Evolutionary conservation across 2,797 vertebrate species (phyloP).

Genomic region (Platalea minor): DNA sequence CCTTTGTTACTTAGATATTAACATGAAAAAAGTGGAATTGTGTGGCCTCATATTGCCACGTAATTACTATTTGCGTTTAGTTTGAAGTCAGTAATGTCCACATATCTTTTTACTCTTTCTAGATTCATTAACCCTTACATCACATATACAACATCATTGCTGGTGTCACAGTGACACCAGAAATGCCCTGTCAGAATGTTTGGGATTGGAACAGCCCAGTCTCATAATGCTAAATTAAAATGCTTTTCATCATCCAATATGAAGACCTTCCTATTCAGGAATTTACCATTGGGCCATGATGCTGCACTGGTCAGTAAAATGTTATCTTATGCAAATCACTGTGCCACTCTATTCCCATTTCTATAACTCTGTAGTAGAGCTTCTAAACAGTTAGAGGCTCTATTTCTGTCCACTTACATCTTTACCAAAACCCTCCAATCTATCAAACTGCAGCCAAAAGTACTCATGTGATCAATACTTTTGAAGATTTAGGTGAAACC

Average conservation of each 20-base stretch:
- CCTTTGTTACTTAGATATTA: not conserved
- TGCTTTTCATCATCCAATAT: not conserved
- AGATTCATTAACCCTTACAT: not conserved
- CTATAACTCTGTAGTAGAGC: not conserved
- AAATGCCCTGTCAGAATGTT: not conserved
- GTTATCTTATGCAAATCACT: not conserved
- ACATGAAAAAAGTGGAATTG: not conserved
- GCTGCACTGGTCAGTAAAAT: not conserved
- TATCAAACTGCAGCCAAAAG: not conserved
- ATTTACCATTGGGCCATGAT: not conserved
- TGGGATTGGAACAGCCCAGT: not conserved
- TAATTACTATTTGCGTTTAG: not conserved
- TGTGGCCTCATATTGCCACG: not conserved
- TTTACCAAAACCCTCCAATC: not conserved
- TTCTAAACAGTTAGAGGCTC: not conserved
- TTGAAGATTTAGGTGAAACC: not conserved
- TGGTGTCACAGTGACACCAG: not conserved
- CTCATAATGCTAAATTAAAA: not conserved
- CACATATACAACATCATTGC: accelerated
- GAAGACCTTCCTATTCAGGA: not conserved
- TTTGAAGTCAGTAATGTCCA: not conserved
- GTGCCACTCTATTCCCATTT: not conserved
- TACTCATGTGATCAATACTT: not conserved
- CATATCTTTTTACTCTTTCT: not conserved
- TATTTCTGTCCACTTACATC: not conserved